phyloP scores from a whole-genome alignment of 1,140 invertebrate species.

The Eufriesea mexicana region DNA sequence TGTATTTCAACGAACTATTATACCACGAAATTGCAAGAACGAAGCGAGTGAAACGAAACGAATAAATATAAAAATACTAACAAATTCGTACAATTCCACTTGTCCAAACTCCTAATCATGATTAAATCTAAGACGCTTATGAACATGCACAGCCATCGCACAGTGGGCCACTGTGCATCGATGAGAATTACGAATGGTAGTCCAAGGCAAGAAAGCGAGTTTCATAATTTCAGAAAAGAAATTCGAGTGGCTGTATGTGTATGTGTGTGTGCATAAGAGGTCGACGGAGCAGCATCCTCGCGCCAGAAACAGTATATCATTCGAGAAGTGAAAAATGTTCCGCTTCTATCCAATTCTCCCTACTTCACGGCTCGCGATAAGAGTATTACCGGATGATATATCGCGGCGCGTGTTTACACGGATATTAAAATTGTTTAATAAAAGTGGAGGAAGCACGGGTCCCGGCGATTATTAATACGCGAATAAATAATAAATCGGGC shows the following conservation, averaged over 20 bases:
- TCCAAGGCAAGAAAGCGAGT: background rate
- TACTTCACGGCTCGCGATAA: conserved; percentile 65
- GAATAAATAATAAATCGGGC: conserved; percentile 38
- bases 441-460: conserved; percentile 25
- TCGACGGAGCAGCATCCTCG: conserved; percentile 38
- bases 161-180: too few species aligned
- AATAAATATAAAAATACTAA: too few species aligned
- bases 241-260: conserved; percentile 22
- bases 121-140: too few species aligned
- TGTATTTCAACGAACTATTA: too few species aligned
- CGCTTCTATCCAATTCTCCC: conserved; percentile 64
- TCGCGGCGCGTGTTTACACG: conserved; percentile 62
- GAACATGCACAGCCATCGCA: too few species aligned
- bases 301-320: conserved; percentile 64
- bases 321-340: conserved; percentile 66
- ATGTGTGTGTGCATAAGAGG: conserved; percentile 40
- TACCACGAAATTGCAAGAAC: too few species aligned
- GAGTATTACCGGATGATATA: conserved; percentile 67
- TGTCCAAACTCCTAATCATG: too few species aligned
- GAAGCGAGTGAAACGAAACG: too few species aligned
- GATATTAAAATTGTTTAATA: conserved; percentile 70
- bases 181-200: background rate
- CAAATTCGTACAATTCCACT: too few species aligned
- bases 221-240: conserved; percentile 34
- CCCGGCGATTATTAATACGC: conserved; percentile 40